Percentiles rank a stretch among this genome's conserved stretches.
These are phyloP conservation scores for Scrobipalpa atriplicella DNA, from an alignment of 2,888 invertebrate genomes.

Conservation along the genomic window DNA sequence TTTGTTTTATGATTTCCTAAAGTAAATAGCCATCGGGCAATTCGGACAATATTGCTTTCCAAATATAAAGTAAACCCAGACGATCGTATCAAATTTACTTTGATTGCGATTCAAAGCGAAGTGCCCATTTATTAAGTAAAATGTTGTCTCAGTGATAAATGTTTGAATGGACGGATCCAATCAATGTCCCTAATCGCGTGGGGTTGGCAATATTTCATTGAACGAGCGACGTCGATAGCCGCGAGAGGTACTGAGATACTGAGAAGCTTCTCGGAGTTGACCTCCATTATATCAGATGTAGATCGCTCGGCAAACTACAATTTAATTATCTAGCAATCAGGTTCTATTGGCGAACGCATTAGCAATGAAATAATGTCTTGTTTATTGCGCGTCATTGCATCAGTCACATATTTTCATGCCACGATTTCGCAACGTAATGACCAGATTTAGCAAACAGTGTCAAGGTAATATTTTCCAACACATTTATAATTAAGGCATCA, in stretches of 20 bases:
- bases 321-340: constrained; percentile 1
- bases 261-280: constrained; percentile 15
- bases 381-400: background rate
- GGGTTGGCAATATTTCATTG: constrained; percentile 22
- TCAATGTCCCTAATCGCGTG: constrained; percentile 20
- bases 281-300: background rate
- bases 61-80: background rate
- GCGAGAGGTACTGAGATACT: background rate
- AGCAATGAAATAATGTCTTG: background rate
- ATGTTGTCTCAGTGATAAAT: constrained; percentile 3
- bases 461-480: background rate
- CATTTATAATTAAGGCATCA: constrained; percentile 24
- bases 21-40: constrained; percentile 3
- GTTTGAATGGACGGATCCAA: constrained; percentile 12
- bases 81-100: background rate
- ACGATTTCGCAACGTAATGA: background rate
- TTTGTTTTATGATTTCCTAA: background rate
- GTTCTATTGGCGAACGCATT: background rate
- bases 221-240: constrained; percentile 11
- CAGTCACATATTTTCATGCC: background rate
- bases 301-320: background rate
- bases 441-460: background rate
- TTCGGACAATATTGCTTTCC: background rate
- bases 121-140: constrained; percentile 9
- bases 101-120: background rate